These are phyloP conservation scores for Coregonus suidteri DNA, from an alignment of 2,797 vertebrate genomes.

Conservation along the genomic window DNA sequence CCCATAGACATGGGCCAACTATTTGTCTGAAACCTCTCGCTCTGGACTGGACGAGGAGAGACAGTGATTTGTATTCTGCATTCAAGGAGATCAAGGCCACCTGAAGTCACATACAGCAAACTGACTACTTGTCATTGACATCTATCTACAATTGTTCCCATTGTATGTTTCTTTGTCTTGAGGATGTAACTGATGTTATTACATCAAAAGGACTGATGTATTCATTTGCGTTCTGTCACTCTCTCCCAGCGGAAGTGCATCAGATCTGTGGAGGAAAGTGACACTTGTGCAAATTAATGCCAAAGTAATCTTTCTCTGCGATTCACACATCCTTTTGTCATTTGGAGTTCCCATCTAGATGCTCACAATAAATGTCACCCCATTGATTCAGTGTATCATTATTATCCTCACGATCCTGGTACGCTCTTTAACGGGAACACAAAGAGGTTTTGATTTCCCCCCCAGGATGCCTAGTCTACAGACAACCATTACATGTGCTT, in stretches of 20 bases:
- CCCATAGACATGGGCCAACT: constrained; percentile 50
- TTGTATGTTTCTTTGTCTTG: constrained; percentile 11
- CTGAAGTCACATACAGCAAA: not conserved
- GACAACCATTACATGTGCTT: not conserved
- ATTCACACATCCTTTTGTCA: constrained; percentile 20
- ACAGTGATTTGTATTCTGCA: constrained; percentile 37
- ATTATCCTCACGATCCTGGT: constrained; percentile 16
- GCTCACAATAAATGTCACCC: constrained; percentile 38
- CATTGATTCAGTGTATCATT: constrained; percentile 43
- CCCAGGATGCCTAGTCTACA: not conserved
- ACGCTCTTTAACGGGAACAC: not conserved
- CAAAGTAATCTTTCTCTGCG: constrained; percentile 17
- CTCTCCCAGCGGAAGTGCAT: constrained; percentile 10
- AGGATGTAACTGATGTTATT: constrained; percentile 8
- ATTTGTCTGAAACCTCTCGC: constrained; percentile 56
- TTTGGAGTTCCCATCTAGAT: constrained; percentile 17
- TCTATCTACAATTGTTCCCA: constrained; percentile 14
- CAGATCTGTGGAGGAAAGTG: constrained; percentile 7
- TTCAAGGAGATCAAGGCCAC: constrained; percentile 42
- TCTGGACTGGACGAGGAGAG: constrained; percentile 27
- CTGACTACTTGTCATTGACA: constrained; percentile 18
- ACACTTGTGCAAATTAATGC: constrained; percentile 11
- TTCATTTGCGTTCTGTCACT: constrained; percentile 25
- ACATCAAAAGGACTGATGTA: constrained; percentile 19
- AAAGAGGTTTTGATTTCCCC: constrained; percentile 14